A percentile compares a stretch with the other conserved stretches of the same genome.
Conservation (phyloP, 1,140 invertebrate species). For the Neocloeon triangulifer region DNA sequence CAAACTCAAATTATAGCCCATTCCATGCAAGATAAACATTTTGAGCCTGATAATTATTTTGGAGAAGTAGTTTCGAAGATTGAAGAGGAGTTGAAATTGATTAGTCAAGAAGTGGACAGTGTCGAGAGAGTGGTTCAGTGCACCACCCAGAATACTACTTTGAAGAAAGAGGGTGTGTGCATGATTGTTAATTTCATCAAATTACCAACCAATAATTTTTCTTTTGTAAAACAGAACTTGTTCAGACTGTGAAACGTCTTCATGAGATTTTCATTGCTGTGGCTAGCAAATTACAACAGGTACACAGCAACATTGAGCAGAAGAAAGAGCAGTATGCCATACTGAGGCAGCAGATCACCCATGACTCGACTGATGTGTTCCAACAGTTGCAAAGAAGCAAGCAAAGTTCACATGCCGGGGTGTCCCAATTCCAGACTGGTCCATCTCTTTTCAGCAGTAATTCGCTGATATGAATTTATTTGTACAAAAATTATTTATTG, state of each 20-base stretch:
- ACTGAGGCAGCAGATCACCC: conserved; percentile 49
- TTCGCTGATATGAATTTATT: too few species aligned
- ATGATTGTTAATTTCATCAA: conserved; percentile 10
- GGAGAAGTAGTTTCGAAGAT: conserved; percentile 43
- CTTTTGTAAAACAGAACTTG: conserved; percentile 33
- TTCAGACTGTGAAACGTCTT: conserved; percentile 46
- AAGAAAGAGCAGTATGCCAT: conserved; percentile 69
- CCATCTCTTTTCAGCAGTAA: too few species aligned
- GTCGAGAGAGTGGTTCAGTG: conserved; percentile 48
- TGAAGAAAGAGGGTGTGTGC: conserved; percentile 38
- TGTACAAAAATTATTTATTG: too few species aligned
- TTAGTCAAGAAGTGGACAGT: conserved; percentile 46
- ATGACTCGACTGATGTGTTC: conserved; percentile 59
- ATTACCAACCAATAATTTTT: conserved; percentile 5
- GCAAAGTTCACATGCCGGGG: conserved; percentile 10
- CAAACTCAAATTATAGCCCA: conserved; percentile 52
- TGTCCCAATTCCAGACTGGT: conserved; percentile 11
- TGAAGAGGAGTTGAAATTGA: conserved; percentile 40
- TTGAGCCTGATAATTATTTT: conserved; percentile 47
- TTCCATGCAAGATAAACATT: conserved; percentile 55
- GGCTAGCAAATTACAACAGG: conserved; percentile 56
- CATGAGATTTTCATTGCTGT: conserved; percentile 68
- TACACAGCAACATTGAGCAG: conserved; percentile 41
- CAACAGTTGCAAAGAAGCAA: conserved; percentile 18
- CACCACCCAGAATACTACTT: conserved; percentile 32